Conservation (phyloP, 2,113 vertebrate genomes). For the Rostratula benghalensis region DNA sequence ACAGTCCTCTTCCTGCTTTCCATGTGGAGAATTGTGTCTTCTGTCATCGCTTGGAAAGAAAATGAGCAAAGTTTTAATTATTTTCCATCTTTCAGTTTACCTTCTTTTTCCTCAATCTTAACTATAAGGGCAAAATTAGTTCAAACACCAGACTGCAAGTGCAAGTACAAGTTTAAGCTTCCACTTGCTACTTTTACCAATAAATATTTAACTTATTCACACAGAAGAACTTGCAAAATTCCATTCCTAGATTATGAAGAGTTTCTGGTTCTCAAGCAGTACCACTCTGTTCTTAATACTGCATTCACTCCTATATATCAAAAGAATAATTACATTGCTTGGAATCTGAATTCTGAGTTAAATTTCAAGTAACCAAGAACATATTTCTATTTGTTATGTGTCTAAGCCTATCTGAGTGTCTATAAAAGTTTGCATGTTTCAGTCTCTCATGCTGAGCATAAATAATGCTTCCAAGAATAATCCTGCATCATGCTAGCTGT, state of each 20-base stretch:
- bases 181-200: background rate
- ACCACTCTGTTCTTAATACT: background rate
- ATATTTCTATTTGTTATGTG: background rate
- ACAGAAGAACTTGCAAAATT: background rate
- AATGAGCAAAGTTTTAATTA: background rate
- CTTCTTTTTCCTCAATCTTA: background rate
- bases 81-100: background rate
- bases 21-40: background rate
- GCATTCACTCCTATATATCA: background rate
- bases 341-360: background rate
- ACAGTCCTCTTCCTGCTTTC: background rate
- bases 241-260: background rate
- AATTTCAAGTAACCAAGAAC: background rate
- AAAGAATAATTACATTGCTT: background rate
- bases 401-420: background rate
- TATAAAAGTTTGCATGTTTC: background rate
- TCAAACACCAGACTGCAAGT: background rate
- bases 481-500: background rate
- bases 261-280: background rate
- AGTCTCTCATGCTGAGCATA: background rate
- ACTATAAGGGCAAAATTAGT: background rate
- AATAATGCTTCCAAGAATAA: constrained; percentile 32
- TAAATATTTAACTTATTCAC: background rate
- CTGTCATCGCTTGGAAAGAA: background rate
- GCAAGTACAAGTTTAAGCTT: background rate